phyloP scores from a whole-genome alignment of 2,797 vertebrate genomes.

The Aphelocoma californica region DNA sequence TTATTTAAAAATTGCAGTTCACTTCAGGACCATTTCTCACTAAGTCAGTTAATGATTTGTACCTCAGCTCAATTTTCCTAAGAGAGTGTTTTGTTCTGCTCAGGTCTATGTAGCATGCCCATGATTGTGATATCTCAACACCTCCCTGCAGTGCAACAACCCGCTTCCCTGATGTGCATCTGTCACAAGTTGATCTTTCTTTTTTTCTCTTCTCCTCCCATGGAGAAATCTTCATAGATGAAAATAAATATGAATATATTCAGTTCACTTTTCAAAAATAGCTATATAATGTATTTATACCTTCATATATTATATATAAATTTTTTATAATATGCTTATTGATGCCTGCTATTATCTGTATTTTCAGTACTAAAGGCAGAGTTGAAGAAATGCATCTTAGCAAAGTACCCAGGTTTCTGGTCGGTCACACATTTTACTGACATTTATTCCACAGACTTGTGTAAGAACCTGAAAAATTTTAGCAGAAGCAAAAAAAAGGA shows the following conservation, averaged over 20 bases:
- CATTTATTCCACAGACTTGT: background rate
- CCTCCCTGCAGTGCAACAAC: slow-evolving; percentile 33
- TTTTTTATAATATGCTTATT: background rate
- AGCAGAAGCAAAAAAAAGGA: background rate
- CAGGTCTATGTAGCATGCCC: slow-evolving; percentile 2
- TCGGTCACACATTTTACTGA: background rate
- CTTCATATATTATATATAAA: background rate
- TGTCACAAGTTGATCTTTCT: slow-evolving; percentile 21
- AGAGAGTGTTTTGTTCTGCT: background rate
- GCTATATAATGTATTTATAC: background rate
- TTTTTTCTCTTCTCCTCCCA: background rate
- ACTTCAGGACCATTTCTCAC: slow-evolving; percentile 25
- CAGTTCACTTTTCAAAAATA: background rate
- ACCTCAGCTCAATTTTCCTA: background rate
- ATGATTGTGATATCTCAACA: slow-evolving; percentile 1
- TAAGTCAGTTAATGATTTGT: slow-evolving; percentile 28
- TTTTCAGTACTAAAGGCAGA: background rate
- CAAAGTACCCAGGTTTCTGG: background rate
- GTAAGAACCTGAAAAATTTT: background rate
- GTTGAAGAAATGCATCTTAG: slow-evolving; percentile 6
- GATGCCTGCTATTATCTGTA: background rate
- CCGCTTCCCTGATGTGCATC: slow-evolving; percentile 43
- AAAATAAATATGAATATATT: slow-evolving; percentile 22
- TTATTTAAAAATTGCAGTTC: slow-evolving; percentile 51
- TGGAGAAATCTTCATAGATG: background rate